Percentiles rank a stretch among this genome's conserved stretches.
These are phyloP conservation scores for Myripristis murdjan DNA, from an alignment of 2,797 vertebrate genomes.

Conservation along the genomic window DNA sequence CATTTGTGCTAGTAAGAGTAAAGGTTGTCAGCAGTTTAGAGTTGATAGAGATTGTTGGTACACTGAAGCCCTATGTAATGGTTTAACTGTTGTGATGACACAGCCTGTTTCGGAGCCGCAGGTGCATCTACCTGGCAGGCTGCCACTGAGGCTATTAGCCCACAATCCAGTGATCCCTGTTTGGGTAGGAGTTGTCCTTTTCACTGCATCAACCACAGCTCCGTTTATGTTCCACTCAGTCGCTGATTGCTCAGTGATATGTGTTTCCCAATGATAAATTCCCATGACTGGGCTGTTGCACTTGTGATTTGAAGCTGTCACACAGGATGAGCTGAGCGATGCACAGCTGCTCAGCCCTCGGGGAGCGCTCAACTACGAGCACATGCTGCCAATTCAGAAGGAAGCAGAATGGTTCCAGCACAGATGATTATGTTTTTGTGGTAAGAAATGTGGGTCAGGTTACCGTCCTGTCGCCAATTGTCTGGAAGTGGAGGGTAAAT, in stretches of 20 bases:
- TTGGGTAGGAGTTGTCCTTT: slow-evolving; percentile 61
- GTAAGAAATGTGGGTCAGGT: slow-evolving; percentile 88
- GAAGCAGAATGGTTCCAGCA: slow-evolving; percentile 80
- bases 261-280: slow-evolving; percentile 67
- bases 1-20: neutral
- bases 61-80: slow-evolving; percentile 27
- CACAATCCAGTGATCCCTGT: slow-evolving; percentile 64
- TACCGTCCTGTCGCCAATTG: slow-evolving; percentile 83
- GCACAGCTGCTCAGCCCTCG: slow-evolving; percentile 83
- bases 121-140: slow-evolving; percentile 74
- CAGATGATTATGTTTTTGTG: slow-evolving; percentile 80
- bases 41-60: slow-evolving; percentile 23
- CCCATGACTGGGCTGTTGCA: slow-evolving; percentile 69
- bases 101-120: slow-evolving; percentile 56
- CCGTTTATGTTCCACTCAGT: slow-evolving; percentile 59
- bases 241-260: slow-evolving; percentile 72
- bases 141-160: slow-evolving; percentile 64
- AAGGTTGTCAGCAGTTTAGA: slow-evolving; percentile 39
- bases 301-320: slow-evolving; percentile 74
- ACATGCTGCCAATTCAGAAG: slow-evolving; percentile 79
- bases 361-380: slow-evolving; percentile 68
- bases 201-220: slow-evolving; percentile 53
- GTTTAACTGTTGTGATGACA: slow-evolving; percentile 41
- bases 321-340: slow-evolving; percentile 79
- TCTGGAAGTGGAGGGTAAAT: slow-evolving; percentile 85